phyloP scores from a whole-genome alignment of 2,888 invertebrate species.

The Dicycla oo region DNA sequence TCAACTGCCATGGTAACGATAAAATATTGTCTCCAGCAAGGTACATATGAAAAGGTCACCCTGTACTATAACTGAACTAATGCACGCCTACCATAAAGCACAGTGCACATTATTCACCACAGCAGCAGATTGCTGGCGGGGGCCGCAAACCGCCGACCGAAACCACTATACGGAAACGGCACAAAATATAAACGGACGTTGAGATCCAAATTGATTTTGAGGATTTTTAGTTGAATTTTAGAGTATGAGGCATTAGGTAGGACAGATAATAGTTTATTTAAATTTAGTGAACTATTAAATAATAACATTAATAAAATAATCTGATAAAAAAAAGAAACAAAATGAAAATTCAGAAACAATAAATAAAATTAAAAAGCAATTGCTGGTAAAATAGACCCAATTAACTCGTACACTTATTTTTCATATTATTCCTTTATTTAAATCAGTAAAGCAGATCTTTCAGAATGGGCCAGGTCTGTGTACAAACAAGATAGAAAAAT shows the following conservation, averaged over 20 bases:
- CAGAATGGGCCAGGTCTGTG: too few relatives aligned
- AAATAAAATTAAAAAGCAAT: too few relatives aligned
- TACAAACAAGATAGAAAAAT: too few relatives aligned
- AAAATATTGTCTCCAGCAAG: not conserved
- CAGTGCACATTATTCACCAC: conserved; percentile 35
- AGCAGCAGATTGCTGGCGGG: conserved; percentile 29
- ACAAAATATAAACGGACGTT: conserved; percentile 46
- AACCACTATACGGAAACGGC: conserved; percentile 50
- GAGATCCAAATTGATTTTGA: conserved; percentile 31
- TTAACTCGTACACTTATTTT: too few relatives aligned
- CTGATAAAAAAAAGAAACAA: too few relatives aligned
- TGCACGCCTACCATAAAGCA: conserved; percentile 40
- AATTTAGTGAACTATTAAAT: too few relatives aligned
- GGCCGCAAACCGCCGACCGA: conserved; percentile 50
- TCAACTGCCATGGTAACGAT: not conserved
- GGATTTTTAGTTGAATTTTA: conserved; percentile 21
- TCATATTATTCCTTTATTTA: too few relatives aligned
- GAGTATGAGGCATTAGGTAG: not conserved
- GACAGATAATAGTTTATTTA: not conserved
- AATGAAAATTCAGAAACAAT: too few relatives aligned
- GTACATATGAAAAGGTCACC: not conserved
- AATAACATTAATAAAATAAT: too few relatives aligned
- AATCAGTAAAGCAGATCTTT: too few relatives aligned
- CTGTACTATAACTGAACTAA: conserved; percentile 6
- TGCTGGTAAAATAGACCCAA: too few relatives aligned